Evolutionary conservation across 2,113 vertebrate species (phyloP), one percentile per base, ranked within the genome.

Genomic region (Mormyrus lacerda): DNA sequence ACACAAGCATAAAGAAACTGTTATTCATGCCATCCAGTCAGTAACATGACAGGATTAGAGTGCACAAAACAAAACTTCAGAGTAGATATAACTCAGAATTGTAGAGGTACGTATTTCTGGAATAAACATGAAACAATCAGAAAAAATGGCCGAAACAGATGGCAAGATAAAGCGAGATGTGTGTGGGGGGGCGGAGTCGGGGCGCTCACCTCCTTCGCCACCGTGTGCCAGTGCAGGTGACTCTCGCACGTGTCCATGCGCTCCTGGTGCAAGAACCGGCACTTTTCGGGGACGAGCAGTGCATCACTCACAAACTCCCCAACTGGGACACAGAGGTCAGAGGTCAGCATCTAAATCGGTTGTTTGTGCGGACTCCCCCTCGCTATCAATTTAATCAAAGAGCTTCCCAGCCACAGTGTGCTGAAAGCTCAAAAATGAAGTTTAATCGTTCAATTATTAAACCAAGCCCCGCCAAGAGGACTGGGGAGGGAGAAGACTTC

Each of bases 251-350:
- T 96, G 93, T 99, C 97, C 98, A 99, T 99, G 73, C 97, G 97
- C 94, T 99, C 98, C 94, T 99, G 98, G 94, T 99, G 98, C 91
- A 99, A 96, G 92, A 99, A 99, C 92, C 98, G 98, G 95, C 98
- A 99, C 93, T 99, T 99, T 93, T 99, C 98, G 2, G 98, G 98
- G 90, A 99, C 98, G 3, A 99, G 97, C 93, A 99, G 97, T n/a
- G 98, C 98, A 35, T 99, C 98, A 0, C 98, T 99, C 88, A 99
- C 98, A 93, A 99, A 99, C 90, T 99, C 98, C 0, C 98, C 98
- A 92, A 99, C 98, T 99, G 92, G 87, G 55, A 89, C 92, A n/a
- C 95, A 95, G 10, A 69, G n/a, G 27, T 3, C 0, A 55, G 85
- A 17, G 79, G 53, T 1, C 0, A 89, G 91, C 55, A 0, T 17